phyloP scores from a whole-genome alignment of 1,140 invertebrate genomes.

The Hyposmocoma kahamanoa region DNA sequence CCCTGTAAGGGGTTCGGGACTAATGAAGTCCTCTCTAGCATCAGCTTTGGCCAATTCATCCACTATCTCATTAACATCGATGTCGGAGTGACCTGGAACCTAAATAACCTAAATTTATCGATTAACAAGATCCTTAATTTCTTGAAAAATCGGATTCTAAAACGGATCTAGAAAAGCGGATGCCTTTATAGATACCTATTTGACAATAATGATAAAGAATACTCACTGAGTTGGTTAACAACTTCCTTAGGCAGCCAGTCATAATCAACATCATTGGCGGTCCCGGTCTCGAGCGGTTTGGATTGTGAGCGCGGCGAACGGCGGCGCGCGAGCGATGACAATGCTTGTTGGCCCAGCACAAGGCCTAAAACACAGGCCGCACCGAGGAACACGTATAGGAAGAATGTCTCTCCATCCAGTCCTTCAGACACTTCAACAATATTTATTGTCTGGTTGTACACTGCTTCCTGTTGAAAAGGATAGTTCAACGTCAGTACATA shows the following conservation, averaged over 20 bases:
- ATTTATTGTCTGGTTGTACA: conserved; percentile 99
- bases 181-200: no score
- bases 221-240: conserved; percentile 87
- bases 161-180: no score
- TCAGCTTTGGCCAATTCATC: no score
- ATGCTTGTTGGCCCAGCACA: conserved; percentile 92
- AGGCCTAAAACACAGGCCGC: conserved; percentile 91
- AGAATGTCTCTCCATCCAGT: conserved; percentile 98
- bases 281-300: conserved; percentile 84
- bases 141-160: no score
- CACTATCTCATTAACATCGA: no score
- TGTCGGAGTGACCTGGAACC: no score
- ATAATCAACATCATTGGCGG: conserved; percentile 96
- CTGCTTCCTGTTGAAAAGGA: conserved; percentile 82
- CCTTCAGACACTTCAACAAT: conserved; percentile 97
- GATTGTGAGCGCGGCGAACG: conserved; percentile 73
- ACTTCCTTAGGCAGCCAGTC: conserved; percentile 97
- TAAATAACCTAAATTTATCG: no score
- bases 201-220: conserved; percentile 5
- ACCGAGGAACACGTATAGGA: conserved; percentile 95
- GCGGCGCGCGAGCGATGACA: conserved; percentile 84
- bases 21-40: no score
- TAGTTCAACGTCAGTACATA: background rate
- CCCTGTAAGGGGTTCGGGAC: no score
- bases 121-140: no score